A percentile compares a stretch with the other conserved stretches of the same genome.
Conservation (phyloP, 1,140 invertebrate genomes). For the Trinorchestia longiramus region DNA sequence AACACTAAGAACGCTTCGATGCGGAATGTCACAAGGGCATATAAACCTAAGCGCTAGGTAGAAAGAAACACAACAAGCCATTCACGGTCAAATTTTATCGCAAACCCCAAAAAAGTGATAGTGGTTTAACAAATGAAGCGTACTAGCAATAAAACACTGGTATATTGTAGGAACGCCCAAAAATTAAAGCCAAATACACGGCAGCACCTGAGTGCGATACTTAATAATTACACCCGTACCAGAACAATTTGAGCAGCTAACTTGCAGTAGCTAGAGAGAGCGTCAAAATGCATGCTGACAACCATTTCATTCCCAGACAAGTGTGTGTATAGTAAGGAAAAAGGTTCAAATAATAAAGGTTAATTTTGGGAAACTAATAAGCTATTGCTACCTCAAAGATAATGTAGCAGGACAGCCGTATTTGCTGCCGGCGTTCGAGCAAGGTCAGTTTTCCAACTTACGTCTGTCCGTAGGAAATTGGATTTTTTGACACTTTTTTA, state of each 20-base stretch:
- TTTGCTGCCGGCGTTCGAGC: slow-evolving; percentile 25
- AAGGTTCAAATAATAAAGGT: slow-evolving; percentile 47
- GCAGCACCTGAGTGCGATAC: slow-evolving; percentile 26
- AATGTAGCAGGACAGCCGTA: slow-evolving; percentile 31
- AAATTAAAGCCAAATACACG: slow-evolving; percentile 25
- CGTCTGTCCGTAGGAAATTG: slow-evolving; percentile 51
- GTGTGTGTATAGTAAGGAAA: slow-evolving; percentile 21
- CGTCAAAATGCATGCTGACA: slow-evolving; percentile 50
- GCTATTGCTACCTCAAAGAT: slow-evolving; percentile 43
- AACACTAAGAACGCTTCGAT: background rate
- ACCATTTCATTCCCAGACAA: slow-evolving; percentile 55
- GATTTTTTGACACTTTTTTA: slow-evolving; percentile 52
- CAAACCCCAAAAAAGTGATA: slow-evolving; percentile 36
- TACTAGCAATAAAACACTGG: slow-evolving; percentile 39
- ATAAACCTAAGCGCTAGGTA: slow-evolving; percentile 18
- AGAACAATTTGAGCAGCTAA: slow-evolving; percentile 42
- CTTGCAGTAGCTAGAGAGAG: slow-evolving; percentile 49
- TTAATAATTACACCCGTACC: slow-evolving; percentile 44
- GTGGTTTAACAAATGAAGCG: slow-evolving; percentile 49
- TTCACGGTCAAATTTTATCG: slow-evolving; percentile 21
- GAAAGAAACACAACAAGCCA: slow-evolving; percentile 49
- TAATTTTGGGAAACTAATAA: slow-evolving; percentile 48
- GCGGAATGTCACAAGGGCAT: slow-evolving; percentile 25
- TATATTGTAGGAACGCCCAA: slow-evolving; percentile 41
- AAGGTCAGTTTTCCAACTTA: slow-evolving; percentile 49